Percentiles rank a stretch among this genome's conserved stretches.
Evolutionary conservation across 2,797 vertebrate species (phyloP).

Genomic region (Pempheris klunzingeri): DNA sequence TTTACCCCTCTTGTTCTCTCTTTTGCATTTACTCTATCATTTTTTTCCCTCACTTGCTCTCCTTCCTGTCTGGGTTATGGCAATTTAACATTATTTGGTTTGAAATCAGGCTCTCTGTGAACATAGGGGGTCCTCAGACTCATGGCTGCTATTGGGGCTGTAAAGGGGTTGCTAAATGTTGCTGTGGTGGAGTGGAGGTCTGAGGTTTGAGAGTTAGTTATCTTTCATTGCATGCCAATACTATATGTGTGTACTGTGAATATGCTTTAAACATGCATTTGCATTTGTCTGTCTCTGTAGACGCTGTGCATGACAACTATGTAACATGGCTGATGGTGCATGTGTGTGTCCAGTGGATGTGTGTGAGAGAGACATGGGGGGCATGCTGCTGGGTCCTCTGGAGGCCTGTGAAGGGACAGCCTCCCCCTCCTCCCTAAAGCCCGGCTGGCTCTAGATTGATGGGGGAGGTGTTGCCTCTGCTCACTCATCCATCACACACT

Average conservation of each 20-base stretch:
- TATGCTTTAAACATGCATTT: slow-evolving; percentile 21
- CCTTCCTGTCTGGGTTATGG: slow-evolving; percentile 71
- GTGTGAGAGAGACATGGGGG: slow-evolving; percentile 63
- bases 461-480: slow-evolving; percentile 84
- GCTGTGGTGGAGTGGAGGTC: background rate
- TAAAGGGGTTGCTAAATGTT: slow-evolving; percentile 16
- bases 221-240: slow-evolving; percentile 14
- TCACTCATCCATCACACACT: slow-evolving; percentile 87
- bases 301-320: slow-evolving; percentile 22
- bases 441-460: slow-evolving; percentile 78
- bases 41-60: slow-evolving; percentile 41
- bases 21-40: slow-evolving; percentile 43
- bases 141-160: background rate
- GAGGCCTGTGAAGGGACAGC: slow-evolving; percentile 75
- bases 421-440: slow-evolving; percentile 57
- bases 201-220: slow-evolving; percentile 22
- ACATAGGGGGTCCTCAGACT: slow-evolving; percentile 28
- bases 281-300: slow-evolving; percentile 8
- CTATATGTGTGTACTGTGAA: slow-evolving; percentile 18
- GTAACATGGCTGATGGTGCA: slow-evolving; percentile 21
- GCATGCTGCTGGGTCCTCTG: slow-evolving; percentile 61
- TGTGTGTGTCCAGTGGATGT: slow-evolving; percentile 58
- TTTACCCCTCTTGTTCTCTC: slow-evolving; percentile 52
- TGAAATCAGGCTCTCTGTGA: slow-evolving; percentile 50
- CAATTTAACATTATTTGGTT: slow-evolving; percentile 70